Percentiles rank a stretch among this genome's conserved stretches.
Evolutionary conservation across 2,888 invertebrate species (phyloP).

Genomic region (Leptinotarsa rubiginosa): DNA sequence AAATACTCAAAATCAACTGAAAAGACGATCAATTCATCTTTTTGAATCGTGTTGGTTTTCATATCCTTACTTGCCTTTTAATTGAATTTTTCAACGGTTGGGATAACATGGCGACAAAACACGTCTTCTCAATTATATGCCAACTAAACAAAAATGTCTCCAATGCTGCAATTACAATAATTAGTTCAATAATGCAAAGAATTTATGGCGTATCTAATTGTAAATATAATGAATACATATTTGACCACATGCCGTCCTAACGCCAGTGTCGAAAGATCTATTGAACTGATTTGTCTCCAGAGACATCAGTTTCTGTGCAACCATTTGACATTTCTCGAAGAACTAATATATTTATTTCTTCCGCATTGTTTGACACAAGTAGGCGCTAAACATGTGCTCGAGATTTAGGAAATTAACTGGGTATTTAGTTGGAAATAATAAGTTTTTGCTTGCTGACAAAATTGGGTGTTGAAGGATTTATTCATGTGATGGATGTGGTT

Average conservation of each 20-base stretch:
- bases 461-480: slow-evolving; percentile 22
- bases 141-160: slow-evolving; percentile 6
- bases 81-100: slow-evolving; percentile 4
- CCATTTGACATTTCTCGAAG: slow-evolving; percentile 26
- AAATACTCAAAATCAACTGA: neutral
- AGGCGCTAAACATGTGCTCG: slow-evolving; percentile 45
- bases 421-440: slow-evolving; percentile 22
- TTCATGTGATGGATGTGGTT: slow-evolving; percentile 7
- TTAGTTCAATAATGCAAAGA: slow-evolving; percentile 14
- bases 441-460: slow-evolving; percentile 10
- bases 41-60: neutral
- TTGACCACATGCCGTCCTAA: slow-evolving; percentile 30
- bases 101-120: neutral
- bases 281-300: slow-evolving; percentile 15
- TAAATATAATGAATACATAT: slow-evolving; percentile 21
- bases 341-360: slow-evolving; percentile 26
- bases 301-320: slow-evolving; percentile 8
- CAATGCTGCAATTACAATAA: slow-evolving; percentile 18
- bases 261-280: slow-evolving; percentile 34
- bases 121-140: slow-evolving; percentile 23
- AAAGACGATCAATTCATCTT: neutral
- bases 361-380: slow-evolving; percentile 35
- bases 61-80: neutral
- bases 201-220: slow-evolving; percentile 21
- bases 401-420: slow-evolving; percentile 40